A percentile compares a stretch with the other conserved stretches of the same genome.
Conservation (phyloP, 2,797 vertebrate genomes). For the Peromyscus nudipes region DNA sequence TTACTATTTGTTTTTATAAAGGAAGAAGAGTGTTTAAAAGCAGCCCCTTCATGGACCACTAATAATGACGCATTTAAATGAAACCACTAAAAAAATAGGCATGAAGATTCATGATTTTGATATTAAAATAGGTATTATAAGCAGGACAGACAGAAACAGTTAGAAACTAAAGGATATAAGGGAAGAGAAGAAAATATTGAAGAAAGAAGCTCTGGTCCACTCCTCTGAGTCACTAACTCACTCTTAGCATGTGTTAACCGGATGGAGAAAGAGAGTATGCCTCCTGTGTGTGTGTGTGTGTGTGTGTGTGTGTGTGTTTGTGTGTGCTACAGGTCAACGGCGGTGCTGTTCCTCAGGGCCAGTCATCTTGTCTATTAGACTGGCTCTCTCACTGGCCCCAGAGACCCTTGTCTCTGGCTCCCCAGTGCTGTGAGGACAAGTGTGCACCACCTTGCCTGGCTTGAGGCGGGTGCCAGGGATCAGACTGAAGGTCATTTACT, state of each 20-base stretch:
- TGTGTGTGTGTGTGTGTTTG: too few species aligned
- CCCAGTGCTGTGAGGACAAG: neutral
- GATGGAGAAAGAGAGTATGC: neutral
- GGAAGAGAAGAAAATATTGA: conserved; percentile 20
- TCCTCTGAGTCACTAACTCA: neutral
- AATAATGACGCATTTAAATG: neutral
- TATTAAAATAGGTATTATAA: conserved; percentile 54
- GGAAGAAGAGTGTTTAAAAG: neutral
- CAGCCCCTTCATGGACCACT: neutral
- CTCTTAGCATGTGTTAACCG: neutral
- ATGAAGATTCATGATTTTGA: neutral
- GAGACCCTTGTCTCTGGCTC: neutral
- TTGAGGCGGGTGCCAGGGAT: neutral
- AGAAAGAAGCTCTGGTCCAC: conserved; percentile 78
- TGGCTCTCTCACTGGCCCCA: neutral
- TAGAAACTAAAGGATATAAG: conserved; percentile 22
- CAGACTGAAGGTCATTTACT: neutral
- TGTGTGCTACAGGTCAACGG: neutral
- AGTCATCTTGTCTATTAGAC: neutral
- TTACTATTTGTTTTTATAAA: conserved; percentile 8
- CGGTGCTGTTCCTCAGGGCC: neutral
- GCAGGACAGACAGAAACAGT: conserved; percentile 22
- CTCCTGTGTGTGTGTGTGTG: neutral
- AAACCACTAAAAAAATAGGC: conserved; percentile 30
- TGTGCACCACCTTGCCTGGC: neutral